Base-by-base conservation (phyloP, 2,797 vertebrate species). In the Remorina albescens region DNA sequence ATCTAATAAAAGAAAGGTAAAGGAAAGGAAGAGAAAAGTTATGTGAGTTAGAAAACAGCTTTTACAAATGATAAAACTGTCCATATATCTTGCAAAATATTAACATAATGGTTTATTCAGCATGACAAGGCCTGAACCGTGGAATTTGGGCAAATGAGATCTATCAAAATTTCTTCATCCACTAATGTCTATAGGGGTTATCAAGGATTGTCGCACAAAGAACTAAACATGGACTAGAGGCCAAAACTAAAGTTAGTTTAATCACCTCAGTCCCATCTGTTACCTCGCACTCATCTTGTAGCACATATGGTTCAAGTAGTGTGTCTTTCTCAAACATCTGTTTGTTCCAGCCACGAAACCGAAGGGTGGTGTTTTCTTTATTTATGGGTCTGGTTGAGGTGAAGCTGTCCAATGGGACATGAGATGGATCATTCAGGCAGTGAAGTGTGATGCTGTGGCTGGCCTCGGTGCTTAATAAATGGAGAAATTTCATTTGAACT, bases 401-500 rank as follows among this genome's bases (percentile, higher is more conserved):
- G 74, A 74, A 67, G 78, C 67, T 26, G 67, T 84, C 67, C 32
- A 78, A 10, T 44, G 81, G 53, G 71, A 44, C 36, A 69, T 63
- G 18, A 6, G 80, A 53, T 0, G 95, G 92, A 8, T 94, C 88
- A 49, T 92, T 96, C 25, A 96, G 94, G 86, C 98, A 99, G 83
- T 97, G 97, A 74, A 98, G 77, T 8, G 95, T 96, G 90, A 99
- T 93, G 82, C 88, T 92, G 47, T 99, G 98, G 66, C 92, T 95
- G 78, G 96, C 97, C 89, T 97, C 96, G 16, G 93, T 92, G 89
- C 98, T 99, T 92, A 99, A 90, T 72, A 99, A 93, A 87, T 99
- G 98, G 86, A 99, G 95, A 86, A 99, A 99, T 90, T 98, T 99
- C 97, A 99, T 98, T 93, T 99, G 98, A 74, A 99, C 98, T 92